These are phyloP conservation scores for Rhinoraja longicauda DNA, from an alignment of 2,797 vertebrate genomes.

Conservation along the genomic window DNA sequence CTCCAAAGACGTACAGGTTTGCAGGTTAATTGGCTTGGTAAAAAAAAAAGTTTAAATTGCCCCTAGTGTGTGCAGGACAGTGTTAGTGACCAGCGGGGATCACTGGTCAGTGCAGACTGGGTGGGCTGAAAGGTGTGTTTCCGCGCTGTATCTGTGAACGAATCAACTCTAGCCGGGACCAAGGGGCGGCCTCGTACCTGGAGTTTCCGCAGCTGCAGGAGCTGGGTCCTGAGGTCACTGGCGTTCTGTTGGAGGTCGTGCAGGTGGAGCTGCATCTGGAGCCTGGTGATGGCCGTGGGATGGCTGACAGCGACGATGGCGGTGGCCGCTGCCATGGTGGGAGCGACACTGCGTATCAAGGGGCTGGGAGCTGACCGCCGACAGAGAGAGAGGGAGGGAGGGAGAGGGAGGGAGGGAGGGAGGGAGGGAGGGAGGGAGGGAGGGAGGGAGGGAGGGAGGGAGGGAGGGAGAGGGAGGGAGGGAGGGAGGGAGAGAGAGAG, in stretches of 20 bases:
- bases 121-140: too few relatives aligned
- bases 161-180: neutral
- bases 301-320: conserved; percentile 55
- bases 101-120: too few relatives aligned
- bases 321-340: conserved; percentile 67
- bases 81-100: too few relatives aligned
- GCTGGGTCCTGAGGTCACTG: conserved; percentile 85
- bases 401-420: neutral
- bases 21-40: too few relatives aligned
- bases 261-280: conserved; percentile 92
- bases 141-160: too few relatives aligned
- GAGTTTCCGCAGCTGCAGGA: conserved; percentile 79
- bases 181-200: conserved; percentile 63
- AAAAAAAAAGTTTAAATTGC: too few relatives aligned
- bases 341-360: conserved; percentile 67
- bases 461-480: too few relatives aligned
- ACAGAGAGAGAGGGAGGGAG: neutral
- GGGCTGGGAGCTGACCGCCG: conserved; percentile 66
- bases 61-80: too few relatives aligned
- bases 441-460: neutral
- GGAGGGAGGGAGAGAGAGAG: neutral
- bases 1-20: too few relatives aligned
- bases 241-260: conserved; percentile 88
- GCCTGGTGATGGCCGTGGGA: conserved; percentile 66
- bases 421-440: too few relatives aligned